Percentiles rank a stretch among this genome's conserved stretches.
These are phyloP conservation scores for Hippopotamus amphibius DNA, from an alignment of 2,113 vertebrate genomes.

Conservation along the genomic window DNA sequence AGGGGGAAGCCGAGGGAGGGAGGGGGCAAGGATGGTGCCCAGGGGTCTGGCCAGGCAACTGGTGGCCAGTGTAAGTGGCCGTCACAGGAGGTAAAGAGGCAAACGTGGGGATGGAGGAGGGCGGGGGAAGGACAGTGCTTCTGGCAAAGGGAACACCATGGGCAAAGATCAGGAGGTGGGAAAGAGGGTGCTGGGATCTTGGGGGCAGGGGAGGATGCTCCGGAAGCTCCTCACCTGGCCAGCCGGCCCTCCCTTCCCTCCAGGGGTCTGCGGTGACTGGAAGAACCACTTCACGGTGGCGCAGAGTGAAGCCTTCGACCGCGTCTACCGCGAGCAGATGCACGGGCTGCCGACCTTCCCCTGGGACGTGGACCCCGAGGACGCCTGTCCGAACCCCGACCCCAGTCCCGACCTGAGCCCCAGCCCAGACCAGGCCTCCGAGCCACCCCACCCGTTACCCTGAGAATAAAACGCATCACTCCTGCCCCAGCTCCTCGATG, in stretches of 20 bases:
- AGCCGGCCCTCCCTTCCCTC: accelerated
- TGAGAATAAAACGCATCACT: conserved; percentile 64
- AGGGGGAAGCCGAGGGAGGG: accelerated
- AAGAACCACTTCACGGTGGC: conserved; percentile 84
- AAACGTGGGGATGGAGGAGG: accelerated
- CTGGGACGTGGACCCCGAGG: conserved; percentile 74
- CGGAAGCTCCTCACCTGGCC: not conserved
- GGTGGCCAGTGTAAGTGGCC: not conserved
- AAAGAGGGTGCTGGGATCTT: not conserved
- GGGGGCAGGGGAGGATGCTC: accelerated
- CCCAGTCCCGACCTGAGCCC: not conserved
- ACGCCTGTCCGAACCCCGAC: not conserved
- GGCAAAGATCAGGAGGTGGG: not conserved
- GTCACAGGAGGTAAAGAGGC: accelerated
- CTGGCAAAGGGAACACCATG: not conserved
- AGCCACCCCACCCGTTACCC: conserved; percentile 2
- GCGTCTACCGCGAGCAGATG: conserved; percentile 81
- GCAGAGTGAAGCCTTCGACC: conserved; percentile 82
- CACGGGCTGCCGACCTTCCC: conserved; percentile 75
- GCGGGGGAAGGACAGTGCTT: accelerated
- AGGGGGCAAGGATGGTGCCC: not conserved
- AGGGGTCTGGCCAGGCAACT: not conserved
- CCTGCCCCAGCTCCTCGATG: not conserved
- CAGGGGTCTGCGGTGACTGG: conserved; percentile 85
- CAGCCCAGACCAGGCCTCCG: not conserved